Evolutionary conservation across 2,888 invertebrate species (phyloP).

Genomic region (Meiosimyza decipiens): DNA sequence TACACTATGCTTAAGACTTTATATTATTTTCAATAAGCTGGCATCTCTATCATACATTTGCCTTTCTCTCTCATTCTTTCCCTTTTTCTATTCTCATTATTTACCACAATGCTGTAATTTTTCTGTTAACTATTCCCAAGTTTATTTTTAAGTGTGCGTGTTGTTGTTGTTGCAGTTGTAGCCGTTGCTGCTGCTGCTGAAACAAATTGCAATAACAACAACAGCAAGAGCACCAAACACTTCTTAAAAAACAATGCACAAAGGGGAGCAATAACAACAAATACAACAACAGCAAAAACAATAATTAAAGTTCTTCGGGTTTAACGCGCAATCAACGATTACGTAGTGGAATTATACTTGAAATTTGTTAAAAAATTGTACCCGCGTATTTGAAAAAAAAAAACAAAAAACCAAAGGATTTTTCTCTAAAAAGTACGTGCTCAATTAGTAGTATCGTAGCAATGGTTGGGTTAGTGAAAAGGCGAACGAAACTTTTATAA

Average conservation of each 20-base stretch:
- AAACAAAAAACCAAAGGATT: no score
- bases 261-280: constrained; percentile 49
- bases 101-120: constrained; percentile 30
- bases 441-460: constrained; percentile 5
- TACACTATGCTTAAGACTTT: no score
- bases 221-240: constrained; percentile 8
- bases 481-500: not conserved
- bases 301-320: constrained; percentile 23
- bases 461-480: not conserved
- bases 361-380: constrained; percentile 20
- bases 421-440: constrained; percentile 16
- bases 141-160: constrained; percentile 59
- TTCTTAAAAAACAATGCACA: constrained; percentile 5
- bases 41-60: no score
- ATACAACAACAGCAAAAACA: constrained; percentile 8
- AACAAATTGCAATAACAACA: constrained; percentile 38
- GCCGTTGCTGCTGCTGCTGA: not conserved
- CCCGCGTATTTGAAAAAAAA: not conserved
- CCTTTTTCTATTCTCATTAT: constrained; percentile 13
- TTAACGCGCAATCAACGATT: constrained; percentile 33
- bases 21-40: no score
- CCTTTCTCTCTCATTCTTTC: no score
- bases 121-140: constrained; percentile 18
- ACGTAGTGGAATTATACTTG: constrained; percentile 18
- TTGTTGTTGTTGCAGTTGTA: constrained; percentile 37